These are phyloP conservation scores for Stigmatopora nigra DNA, from an alignment of 2,113 vertebrate genomes.

Conservation along the genomic window DNA sequence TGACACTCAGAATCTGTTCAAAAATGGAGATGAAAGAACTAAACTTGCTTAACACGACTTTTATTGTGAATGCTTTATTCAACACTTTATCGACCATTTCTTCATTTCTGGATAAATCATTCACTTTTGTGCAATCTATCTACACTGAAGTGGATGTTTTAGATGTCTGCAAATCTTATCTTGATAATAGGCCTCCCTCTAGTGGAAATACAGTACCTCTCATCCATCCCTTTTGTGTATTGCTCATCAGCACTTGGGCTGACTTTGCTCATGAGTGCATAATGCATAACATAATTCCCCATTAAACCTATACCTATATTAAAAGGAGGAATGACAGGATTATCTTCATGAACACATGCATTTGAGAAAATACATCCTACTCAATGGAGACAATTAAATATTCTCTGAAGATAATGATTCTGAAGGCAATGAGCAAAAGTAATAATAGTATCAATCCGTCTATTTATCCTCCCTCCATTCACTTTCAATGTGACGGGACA, in stretches of 20 bases:
- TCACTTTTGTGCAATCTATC: not conserved
- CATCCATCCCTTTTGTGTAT: too few species aligned
- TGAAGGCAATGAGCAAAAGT: too few species aligned
- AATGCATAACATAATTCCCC: not conserved
- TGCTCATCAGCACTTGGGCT: too few species aligned
- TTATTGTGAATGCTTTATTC: not conserved
- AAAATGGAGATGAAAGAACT: not conserved
- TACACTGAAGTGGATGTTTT: not conserved
- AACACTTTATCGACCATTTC: not conserved
- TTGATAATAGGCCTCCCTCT: conserved; percentile 19
- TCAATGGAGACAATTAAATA: too few species aligned
- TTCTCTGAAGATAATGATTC: too few species aligned
- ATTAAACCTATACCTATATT: not conserved
- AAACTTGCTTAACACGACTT: not conserved
- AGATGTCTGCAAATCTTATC: not conserved
- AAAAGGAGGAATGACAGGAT: too few species aligned
- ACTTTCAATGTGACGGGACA: too few species aligned
- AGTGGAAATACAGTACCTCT: not conserved
- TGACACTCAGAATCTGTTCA: not conserved
- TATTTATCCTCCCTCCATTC: too few species aligned
- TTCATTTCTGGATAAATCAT: not conserved
- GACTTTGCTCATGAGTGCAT: not conserved
- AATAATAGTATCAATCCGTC: too few species aligned
- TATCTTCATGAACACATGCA: too few species aligned
- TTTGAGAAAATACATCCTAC: not conserved